Base-by-base conservation (phyloP, 1,140 invertebrate genomes). In the Hypsibius dujardini region DNA sequence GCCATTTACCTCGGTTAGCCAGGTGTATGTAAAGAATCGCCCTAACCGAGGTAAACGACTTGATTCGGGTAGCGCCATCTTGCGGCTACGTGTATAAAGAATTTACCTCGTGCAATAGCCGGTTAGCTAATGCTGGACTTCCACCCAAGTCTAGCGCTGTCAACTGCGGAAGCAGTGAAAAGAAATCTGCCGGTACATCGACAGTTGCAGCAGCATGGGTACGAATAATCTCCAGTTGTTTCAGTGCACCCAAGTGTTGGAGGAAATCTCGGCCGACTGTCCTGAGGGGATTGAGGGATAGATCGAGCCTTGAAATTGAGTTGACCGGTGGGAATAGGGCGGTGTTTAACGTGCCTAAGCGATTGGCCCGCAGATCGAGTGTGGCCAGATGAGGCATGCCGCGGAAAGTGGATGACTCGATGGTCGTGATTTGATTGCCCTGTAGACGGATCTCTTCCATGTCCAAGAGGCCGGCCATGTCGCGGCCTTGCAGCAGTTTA, bases 291-390 rank as follows among this genome's bases (percentile, higher is more conserved):
- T 67, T 67, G 3, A 45, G 3, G 12, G 62, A 67, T 3, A 67
- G 62, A 67, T 67, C 62, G 42, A 67, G 62, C 12, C 3, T 67
- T 12, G 62, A 67, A 42, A 67, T 12, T 12, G 62, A 67, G 62
- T 67, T 67, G 62, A 15, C 62, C 62, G 42, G 12, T 12, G 62
- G 62, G 62, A 67, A 67, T 67, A 67, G 62, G 12, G 12, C 45
- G 12, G 12, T 45, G 42, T 67, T 67, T 12, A 67, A 45, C 62
- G 45, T 67, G 12, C 45, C 62, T 42, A 67, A 67, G 42, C 62
- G 62, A 42, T 67, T 67, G 62, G 62, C 62, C 45, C 62, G 12
- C 42, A 67, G 42, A 67, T 67, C 62, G 12, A 67, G 62, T 42
- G 45, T 15, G 42, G 12, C 3, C 12, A 67, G 42, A 12, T 45